A percentile compares a stretch with the other conserved stretches of the same genome.
Conservation (phyloP, 2,888 invertebrate genomes). For the Ischnura elegans region DNA sequence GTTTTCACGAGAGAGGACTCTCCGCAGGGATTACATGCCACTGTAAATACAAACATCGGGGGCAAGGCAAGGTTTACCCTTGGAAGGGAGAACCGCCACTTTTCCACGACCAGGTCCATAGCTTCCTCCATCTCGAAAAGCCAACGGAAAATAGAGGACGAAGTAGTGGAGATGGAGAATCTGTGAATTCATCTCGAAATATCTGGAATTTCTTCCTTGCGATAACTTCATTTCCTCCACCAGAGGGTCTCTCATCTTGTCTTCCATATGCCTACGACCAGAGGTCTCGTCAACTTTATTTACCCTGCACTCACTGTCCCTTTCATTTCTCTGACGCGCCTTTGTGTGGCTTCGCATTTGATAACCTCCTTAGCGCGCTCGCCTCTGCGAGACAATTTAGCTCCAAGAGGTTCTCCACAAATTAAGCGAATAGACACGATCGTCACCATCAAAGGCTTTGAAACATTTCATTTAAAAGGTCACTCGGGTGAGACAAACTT, state of each 20-base stretch:
- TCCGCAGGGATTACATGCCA: background rate
- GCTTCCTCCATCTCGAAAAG: background rate
- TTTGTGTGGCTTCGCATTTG: background rate
- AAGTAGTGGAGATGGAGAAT: background rate
- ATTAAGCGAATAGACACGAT: background rate
- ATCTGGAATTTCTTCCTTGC: background rate
- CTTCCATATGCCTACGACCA: background rate
- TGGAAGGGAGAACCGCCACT: no score
- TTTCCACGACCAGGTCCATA: background rate
- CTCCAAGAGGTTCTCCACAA: background rate
- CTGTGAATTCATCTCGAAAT: background rate
- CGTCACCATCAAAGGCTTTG: background rate
- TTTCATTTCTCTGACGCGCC: background rate
- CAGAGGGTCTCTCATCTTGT: background rate
- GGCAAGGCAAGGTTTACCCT: background rate
- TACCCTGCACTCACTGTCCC: background rate
- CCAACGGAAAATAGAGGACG: background rate
- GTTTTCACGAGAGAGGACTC: background rate
- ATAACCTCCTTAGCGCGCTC: no score
- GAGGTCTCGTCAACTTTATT: background rate
- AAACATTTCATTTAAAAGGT: background rate
- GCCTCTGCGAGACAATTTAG: background rate
- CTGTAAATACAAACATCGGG: background rate
- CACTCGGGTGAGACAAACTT: background rate
- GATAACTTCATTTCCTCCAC: background rate